Base-by-base conservation (phyloP, 1,140 invertebrate species). In the Episyrphus balteatus region DNA sequence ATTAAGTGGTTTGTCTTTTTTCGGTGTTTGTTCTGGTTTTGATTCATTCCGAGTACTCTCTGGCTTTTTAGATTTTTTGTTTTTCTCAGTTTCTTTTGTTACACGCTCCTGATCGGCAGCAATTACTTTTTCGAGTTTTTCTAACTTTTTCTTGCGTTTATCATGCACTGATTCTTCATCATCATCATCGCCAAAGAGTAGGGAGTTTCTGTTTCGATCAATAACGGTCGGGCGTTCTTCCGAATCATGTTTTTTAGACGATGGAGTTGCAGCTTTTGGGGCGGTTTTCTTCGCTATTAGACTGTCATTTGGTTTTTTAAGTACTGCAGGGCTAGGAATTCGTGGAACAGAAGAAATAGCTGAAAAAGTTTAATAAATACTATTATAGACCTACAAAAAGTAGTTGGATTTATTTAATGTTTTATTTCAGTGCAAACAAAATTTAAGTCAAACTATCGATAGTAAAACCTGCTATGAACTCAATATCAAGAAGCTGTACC, bases 141-240 rank as follows among this genome's bases (percentile, higher is more conserved):
- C 55, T 66, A 70, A 58, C 13, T 69, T 67, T 58, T 9, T 48
- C 36, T 57, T 50, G 42, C n/a, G 2, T 14, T 18, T 11, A 1
- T n/a, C 13, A 7, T 43, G 19, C n/a, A 13, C 17, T 1, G 42
- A 43, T 5, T 48, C 50, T 2, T 52, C 49, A 2, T 71, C 69
- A 37, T 79, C 74, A 21, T 77, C 75, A 17, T 72, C 62, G 11
- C 65, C 69, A 53, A 78, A 79, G 15, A 78, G 52, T 1, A 79
- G 48, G 10, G 62, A 65, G 31, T 66, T 50, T n/a, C 72, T 52
- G 51, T 66, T 64, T 12, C 55, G 64, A 64, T 62, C 72, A 17
- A 57, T 18, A 0, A 47, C 8, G 21, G 8, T 8, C 3, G 21
- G 21, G 8, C 3, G 8, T 8, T 26, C 21, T 8, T 3, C 21